A percentile compares a stretch with the other conserved stretches of the same genome.
Conservation (phyloP, 1,140 invertebrate genomes). For the Contarinia nasturtii region DNA sequence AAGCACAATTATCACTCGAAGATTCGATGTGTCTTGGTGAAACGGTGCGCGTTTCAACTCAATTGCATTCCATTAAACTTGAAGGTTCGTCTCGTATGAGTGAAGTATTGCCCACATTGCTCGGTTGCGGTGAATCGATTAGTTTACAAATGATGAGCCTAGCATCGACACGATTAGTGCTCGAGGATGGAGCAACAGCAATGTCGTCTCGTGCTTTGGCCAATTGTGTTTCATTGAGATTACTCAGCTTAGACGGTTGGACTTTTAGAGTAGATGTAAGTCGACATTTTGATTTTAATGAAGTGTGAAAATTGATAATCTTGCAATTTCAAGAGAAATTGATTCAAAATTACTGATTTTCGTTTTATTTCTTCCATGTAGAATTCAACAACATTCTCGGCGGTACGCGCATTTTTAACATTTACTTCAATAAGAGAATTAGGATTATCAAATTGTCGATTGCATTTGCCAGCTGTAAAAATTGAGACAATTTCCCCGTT, state of each 20-base stretch:
- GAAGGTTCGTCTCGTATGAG: constrained; percentile 27
- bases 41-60: constrained; percentile 27
- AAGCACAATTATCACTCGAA: constrained; percentile 25
- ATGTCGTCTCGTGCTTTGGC: constrained; percentile 29
- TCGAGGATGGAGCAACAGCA: constrained; percentile 33
- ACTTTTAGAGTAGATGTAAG: constrained; percentile 33
- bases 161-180: constrained; percentile 28
- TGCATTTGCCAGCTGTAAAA: constrained; percentile 23
- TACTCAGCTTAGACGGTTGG: constrained; percentile 34
- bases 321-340: neutral
- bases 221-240: constrained; percentile 27
- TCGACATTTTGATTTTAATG: neutral
- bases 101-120: constrained; percentile 28
- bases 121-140: constrained; percentile 29
- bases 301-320: neutral
- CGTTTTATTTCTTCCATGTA: constrained; percentile 7
- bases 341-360: neutral
- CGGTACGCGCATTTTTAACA: constrained; percentile 24
- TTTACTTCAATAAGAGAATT: constrained; percentile 26
- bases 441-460: constrained; percentile 25
- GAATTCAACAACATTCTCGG: constrained; percentile 25
- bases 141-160: constrained; percentile 32
- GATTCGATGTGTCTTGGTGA: constrained; percentile 34
- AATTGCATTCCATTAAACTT: constrained; percentile 30
- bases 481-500: constrained; percentile 2